Evolutionary conservation across 2,113 vertebrate genomes (phyloP), one percentile per base, ranked within the genome.

Genomic region (Oxyruncus cristatus): DNA sequence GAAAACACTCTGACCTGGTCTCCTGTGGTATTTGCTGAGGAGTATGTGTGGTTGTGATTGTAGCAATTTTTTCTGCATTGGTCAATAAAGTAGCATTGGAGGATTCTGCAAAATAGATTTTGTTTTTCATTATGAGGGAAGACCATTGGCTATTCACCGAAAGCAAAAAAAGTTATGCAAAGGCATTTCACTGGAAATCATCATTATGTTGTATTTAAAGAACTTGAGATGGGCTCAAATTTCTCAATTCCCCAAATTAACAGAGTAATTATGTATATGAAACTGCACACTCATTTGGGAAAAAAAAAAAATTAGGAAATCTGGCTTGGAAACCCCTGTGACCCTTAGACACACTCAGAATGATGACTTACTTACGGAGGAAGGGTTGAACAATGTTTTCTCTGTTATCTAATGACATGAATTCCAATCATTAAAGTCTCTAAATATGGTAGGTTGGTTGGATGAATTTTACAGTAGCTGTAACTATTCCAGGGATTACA

Each of bases 1-100:
- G 55, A 92, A 80, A 70, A 94, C 89, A 88, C 61, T 87, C 98
- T 98, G 98, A 99, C 99, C 99, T 99, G 96, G 98, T 97, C 97
- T 99, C 99, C 95, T 98, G 98, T 59, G 98, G 86, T 71, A 99
- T 98, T 88, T 99, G 99, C 98, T 99, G 99, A 97, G 99, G 98
- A 53, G 99, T 98, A 97, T 99, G 99, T 46, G 99, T 99, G 95
- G 99, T 99, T 94, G 99, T 99, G 96, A 99, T 99, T 85, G 99
- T 99, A 95, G 99, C 99, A 19, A 99, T 99, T 98, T 99, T 99
- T 98, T 99, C 99, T 8, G 99, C 99, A n/a, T 99, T 99, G 96
- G 99, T 99, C 98, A 99, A 97, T 98, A 99, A 98, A 63, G 99
- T 99, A 30, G 99, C 99, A 86, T 99, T 99, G 35, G 99, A 99